phyloP scores from a whole-genome alignment of 2,888 invertebrate species.

The Temnothorax unifasciatus region DNA sequence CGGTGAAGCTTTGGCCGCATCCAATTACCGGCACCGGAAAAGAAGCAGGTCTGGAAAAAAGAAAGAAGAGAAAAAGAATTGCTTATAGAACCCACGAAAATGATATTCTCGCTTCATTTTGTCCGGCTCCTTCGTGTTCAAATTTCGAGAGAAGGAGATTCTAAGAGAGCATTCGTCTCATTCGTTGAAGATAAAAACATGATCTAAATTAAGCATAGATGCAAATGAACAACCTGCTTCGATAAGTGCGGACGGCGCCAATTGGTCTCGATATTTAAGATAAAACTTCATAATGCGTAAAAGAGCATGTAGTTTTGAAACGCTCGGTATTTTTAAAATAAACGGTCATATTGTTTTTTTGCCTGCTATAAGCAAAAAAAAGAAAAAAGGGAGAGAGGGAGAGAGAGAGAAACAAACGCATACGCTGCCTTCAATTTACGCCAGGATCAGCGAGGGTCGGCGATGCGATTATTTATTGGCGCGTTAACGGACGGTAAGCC shows the following conservation, averaged over 20 bases:
- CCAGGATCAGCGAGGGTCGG: conserved; percentile 40
- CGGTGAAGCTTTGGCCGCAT: conserved; percentile 58
- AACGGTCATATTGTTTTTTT: conserved; percentile 1
- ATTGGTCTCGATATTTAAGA: not conserved
- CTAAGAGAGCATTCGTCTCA: not conserved
- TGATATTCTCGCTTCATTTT: conserved; percentile 12
- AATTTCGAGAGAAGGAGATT: not conserved
- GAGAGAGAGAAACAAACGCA: conserved; percentile 11
- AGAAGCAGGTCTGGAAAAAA: conserved; percentile 57
- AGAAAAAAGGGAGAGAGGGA: not conserved
- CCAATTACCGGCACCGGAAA: conserved; percentile 69
- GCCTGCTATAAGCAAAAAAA: not conserved
- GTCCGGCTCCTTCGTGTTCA: not conserved
- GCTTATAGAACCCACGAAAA: conserved; percentile 16
- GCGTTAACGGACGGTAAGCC: conserved; percentile 50
- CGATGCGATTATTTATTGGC: conserved; percentile 53
- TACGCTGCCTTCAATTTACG: conserved; percentile 36
- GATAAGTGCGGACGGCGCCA: not conserved
- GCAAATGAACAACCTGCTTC: not conserved
- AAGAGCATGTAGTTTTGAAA: not conserved
- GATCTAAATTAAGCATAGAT: not conserved
- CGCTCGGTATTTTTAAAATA: not conserved
- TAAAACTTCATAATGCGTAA: not conserved
- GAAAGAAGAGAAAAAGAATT: not conserved
- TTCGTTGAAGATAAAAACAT: not conserved